Evolutionary conservation across 64 coral and sea anemone genomes (phyloP), one percentile per base, ranked within the genome.

Genomic region (Stichodactyla mertensii): DNA sequence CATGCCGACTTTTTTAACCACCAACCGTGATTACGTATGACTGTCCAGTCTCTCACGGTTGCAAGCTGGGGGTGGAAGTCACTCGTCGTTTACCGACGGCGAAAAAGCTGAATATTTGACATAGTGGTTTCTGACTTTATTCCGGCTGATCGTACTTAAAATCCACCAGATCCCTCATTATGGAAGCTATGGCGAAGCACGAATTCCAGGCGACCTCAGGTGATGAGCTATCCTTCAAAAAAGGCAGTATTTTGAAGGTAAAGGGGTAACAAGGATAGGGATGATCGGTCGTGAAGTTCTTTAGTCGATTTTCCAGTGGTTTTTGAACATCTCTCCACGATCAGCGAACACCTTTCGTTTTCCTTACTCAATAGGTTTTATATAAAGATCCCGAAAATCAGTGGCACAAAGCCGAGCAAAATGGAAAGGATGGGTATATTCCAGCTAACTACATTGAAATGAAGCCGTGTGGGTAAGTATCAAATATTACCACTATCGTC

Each of bases 151-250:
- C 78, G 78, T 53, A n/a, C 15, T 81, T 81, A 81, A 81, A 81
- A 54, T 81, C 36, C 12, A n/a, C 51, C 4, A 81, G 52, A 55
- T 81, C 53, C 4, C 54, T 51, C 18, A 92, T 64, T 55, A 98
- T 98, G 95, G 95, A 98, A 80, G 95, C 95, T 5, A 5, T 55
- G 22, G 78, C 89, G 13, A 86, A 87, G 23, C 89, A 92, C 55
- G 85, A 89, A 28, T 98, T 98, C 54, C 51, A 79, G 0, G 95
- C 95, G 61, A 92, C 79, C 8, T 57, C 67, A 58, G 85, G 91
- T 10, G 92, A 98, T 51, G 95, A 98, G n/a, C 69, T 98, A 20
- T 89, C 92, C 13, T 98, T 98, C 52, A 89, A 88, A 60, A 98
- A 92, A 60, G 87, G 89, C 20, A 64, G 55, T 7, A 5, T 92